Conservation (phyloP, 2,888 invertebrate species). For the Tipula lateralis region DNA sequence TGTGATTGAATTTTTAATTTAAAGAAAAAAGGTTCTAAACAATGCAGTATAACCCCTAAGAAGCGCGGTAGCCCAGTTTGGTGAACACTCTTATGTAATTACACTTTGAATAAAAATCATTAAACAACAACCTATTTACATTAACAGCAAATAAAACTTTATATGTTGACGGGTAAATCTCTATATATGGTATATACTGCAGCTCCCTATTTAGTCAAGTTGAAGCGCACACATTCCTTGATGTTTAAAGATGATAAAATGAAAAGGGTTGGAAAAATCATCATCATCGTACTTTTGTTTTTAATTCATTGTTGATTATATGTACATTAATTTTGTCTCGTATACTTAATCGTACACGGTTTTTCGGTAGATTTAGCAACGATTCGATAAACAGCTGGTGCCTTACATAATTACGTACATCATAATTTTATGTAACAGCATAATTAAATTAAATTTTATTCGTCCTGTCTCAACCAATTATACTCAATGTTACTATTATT, state of each 20-base stretch:
- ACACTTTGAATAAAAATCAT: not conserved
- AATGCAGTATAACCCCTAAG: not conserved
- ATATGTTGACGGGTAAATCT: not conserved
- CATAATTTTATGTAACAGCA: not conserved
- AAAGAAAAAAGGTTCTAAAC: not conserved
- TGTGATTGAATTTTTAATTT: not conserved
- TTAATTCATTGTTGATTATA: not conserved
- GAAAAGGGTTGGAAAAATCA: not conserved
- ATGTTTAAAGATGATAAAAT: not conserved
- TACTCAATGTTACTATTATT: not conserved
- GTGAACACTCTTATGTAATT: not conserved
- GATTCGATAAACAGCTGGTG: not conserved
- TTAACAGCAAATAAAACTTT: not conserved
- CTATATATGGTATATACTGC: too few species aligned
- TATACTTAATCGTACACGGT: not conserved
- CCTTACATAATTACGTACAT: not conserved
- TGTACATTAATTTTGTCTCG: not conserved
- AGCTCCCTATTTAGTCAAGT: not conserved
- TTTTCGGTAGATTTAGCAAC: conserved; percentile 19
- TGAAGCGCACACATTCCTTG: not conserved
- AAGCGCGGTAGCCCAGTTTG: not conserved
- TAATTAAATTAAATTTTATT: conserved; percentile 19
- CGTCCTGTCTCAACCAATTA: conserved; percentile 19
- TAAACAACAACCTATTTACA: not conserved
- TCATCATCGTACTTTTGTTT: not conserved